phyloP scores from a whole-genome alignment of 2,113 vertebrate genomes.

The human region GRCh38 chr4:108962501-108963000 shows the following conservation, averaged over 20 bases:
- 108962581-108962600: slow-evolving; percentile 57
- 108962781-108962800: neutral
- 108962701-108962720: neutral
- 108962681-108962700: neutral
- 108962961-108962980: slow-evolving; percentile 71
- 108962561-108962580: slow-evolving; percentile 53
- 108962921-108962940: slow-evolving; percentile 37
- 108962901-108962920: neutral
- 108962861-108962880: neutral
- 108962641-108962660: neutral
- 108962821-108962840: neutral
- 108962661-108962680: neutral
- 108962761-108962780: neutral
- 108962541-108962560: neutral
- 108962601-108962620: slow-evolving; percentile 63
- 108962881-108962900: neutral
- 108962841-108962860: neutral
- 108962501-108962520: neutral
- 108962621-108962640: neutral
- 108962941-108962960: slow-evolving; percentile 67
- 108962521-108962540: neutral
- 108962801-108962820: neutral
- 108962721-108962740: too few species aligned
- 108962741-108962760: too few species aligned
- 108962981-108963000: slow-evolving; percentile 63